Conservation (phyloP, 2,113 vertebrate genomes). For the Carollia perspicillata region DNA sequence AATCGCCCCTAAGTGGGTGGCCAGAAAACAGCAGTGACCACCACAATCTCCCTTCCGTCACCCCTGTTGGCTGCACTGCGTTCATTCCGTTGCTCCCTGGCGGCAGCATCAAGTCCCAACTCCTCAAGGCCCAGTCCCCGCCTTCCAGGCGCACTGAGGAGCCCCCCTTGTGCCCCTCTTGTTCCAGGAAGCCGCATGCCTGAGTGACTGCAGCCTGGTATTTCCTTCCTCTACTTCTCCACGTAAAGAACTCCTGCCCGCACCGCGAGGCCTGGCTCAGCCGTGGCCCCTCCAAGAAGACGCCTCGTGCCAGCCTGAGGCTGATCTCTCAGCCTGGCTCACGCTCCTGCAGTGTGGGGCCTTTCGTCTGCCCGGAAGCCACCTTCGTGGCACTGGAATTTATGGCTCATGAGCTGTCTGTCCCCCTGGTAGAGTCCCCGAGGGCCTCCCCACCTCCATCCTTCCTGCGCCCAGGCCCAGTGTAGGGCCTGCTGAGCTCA, state of each 20-base stretch:
- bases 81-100: not conserved
- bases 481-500: not conserved
- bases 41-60: not conserved
- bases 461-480: not conserved
- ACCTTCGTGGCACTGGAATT: not conserved
- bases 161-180: not conserved
- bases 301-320: not conserved
- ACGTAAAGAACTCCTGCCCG: not conserved
- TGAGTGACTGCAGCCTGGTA: not conserved
- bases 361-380: not conserved
- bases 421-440: not conserved
- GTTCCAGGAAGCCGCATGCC: not conserved
- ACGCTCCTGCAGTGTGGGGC: not conserved
- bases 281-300: not conserved
- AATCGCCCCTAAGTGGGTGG: not conserved
- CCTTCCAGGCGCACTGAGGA: not conserved
- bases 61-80: not conserved
- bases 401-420: not conserved
- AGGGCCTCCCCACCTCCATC: rapidly evolving
- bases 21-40: not conserved
- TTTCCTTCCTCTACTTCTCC: not conserved
- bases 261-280: not conserved
- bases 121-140: not conserved
- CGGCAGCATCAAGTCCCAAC: not conserved
- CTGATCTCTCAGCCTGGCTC: not conserved